Evolutionary conservation across 2,113 vertebrate species (phyloP), one percentile per base, ranked within the genome.

Genomic region (Cyanoramphus novaezelandiae): DNA sequence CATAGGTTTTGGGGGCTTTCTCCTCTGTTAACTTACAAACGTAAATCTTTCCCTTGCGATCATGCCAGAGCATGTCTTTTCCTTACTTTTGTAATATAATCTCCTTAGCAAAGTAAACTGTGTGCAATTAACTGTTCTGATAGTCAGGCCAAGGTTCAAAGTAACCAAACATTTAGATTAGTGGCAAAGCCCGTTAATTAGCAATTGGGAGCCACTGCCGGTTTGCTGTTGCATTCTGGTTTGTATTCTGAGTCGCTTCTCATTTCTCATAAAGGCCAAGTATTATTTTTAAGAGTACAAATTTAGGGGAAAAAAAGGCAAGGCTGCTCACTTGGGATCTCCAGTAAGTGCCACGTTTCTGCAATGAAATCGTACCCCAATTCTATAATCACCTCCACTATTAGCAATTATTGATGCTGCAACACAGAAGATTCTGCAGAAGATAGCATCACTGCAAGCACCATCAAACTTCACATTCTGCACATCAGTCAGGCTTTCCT

Each of bases 141-240:
- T 92, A 88, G 29, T 93, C 49, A 92, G 88, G 91, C 68, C n/a
- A 35, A 89, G 69, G 83, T 91, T 93, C 65, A 89, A 90, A 88
- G 92, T 52, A 94, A 91, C 60, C 81, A 86, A 49, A 49, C 57
- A 29, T 68, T 82, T 28, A 63, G 25, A 77, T 77, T 49, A 92
- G 65, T 24, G 57, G 77, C 57, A 89, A 94, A 88, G 71, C 0
- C 7, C 55, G 62, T 43, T 88, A 90, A 92, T 20, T 68, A 37
- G 44, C 49, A 78, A 84, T 91, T 84, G 91, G 53, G 62, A 92
- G 62, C 0, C 0, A 79, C 1, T 52, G 55, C 31, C 0, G 1
- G 16, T 55, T 85, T 41, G 17, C 71, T 63, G 29, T 71, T 90
- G 77, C 74, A 20, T 44, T 88, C 65, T 65, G n/a, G 1, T 92